phyloP scores from a whole-genome alignment of 2,797 vertebrate genomes.

The Gymnocypris eckloni region DNA sequence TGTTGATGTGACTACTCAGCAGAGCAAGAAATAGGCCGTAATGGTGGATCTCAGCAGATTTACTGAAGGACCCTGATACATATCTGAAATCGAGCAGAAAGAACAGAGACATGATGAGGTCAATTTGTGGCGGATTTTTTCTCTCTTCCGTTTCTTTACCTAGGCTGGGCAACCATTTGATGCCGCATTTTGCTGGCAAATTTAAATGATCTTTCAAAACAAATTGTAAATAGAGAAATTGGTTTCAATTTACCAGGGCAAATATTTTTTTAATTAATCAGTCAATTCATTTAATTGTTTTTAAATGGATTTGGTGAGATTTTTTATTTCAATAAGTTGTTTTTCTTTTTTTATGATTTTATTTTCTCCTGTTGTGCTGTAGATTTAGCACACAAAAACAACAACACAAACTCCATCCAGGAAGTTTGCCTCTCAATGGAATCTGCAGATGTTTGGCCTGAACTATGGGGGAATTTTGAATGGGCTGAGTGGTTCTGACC shows the following conservation, averaged over 20 bases:
- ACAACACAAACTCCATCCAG: neutral
- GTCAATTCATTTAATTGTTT: neutral
- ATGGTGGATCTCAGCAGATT: conserved; percentile 46
- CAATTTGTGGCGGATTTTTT: conserved; percentile 14
- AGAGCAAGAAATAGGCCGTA: conserved; percentile 47
- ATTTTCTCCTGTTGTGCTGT: too few species aligned
- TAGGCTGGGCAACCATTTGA: conserved; percentile 9
- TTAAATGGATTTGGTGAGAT: neutral
- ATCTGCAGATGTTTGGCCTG: conserved; percentile 36
- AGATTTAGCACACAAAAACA: neutral
- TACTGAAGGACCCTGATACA: conserved; percentile 47
- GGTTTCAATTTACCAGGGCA: neutral
- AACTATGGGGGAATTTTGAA: conserved; percentile 19
- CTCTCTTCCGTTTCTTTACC: neutral
- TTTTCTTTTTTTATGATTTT: neutral
- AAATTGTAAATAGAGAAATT: neutral
- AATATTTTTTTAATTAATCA: neutral
- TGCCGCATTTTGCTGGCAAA: neutral
- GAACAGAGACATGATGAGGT: conserved; percentile 38
- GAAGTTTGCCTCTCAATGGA: conserved; percentile 41
- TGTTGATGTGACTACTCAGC: conserved; percentile 55
- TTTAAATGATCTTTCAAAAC: neutral
- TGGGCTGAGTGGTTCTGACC: conserved; percentile 17
- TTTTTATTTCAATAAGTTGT: neutral
- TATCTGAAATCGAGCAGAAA: conserved; percentile 49